phyloP scores from a whole-genome alignment of 1,140 invertebrate genomes.

The Plectrocnemia conspersa region DNA sequence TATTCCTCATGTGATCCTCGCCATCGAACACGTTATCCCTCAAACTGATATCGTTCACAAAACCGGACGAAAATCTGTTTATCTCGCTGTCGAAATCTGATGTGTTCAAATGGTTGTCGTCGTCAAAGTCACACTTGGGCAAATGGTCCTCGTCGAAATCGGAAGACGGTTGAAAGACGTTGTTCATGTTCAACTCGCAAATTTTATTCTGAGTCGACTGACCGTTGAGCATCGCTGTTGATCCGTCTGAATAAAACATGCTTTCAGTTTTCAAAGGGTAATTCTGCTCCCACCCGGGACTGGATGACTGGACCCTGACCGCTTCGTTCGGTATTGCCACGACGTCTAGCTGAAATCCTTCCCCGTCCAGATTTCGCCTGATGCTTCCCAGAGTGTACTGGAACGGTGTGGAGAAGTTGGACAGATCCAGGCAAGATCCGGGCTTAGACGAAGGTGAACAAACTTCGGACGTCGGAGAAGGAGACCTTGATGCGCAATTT shows the following conservation, averaged over 20 bases:
- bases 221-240: slow-evolving; percentile 6
- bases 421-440: slow-evolving; percentile 21
- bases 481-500: slow-evolving; percentile 16
- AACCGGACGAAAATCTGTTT: slow-evolving; percentile 26
- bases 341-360: slow-evolving; percentile 31
- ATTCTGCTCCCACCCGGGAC: slow-evolving; percentile 24
- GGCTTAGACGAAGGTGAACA: slow-evolving; percentile 18
- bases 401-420: slow-evolving; percentile 16
- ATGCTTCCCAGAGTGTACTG: slow-evolving; percentile 33
- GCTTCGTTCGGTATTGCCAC: slow-evolving; percentile 25
- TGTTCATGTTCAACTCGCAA: slow-evolving; percentile 25
- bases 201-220: slow-evolving; percentile 22
- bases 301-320: slow-evolving; percentile 1
- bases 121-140: slow-evolving; percentile 30
- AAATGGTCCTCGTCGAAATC: slow-evolving; percentile 26
- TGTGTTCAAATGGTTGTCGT: slow-evolving; percentile 20
- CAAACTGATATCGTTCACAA: slow-evolving; percentile 12
- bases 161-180: slow-evolving; percentile 16
- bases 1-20: slow-evolving; percentile 7
- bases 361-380: slow-evolving; percentile 27
- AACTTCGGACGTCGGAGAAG: slow-evolving; percentile 16
- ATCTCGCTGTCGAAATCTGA: slow-evolving; percentile 31
- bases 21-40: slow-evolving; percentile 21
- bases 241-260: slow-evolving; percentile 27
- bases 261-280: slow-evolving; percentile 30